Percentiles rank a stretch among this genome's conserved stretches.
These are phyloP conservation scores for Leptocoma aspasia DNA, from an alignment of 2,113 vertebrate species.

Conservation along the genomic window DNA sequence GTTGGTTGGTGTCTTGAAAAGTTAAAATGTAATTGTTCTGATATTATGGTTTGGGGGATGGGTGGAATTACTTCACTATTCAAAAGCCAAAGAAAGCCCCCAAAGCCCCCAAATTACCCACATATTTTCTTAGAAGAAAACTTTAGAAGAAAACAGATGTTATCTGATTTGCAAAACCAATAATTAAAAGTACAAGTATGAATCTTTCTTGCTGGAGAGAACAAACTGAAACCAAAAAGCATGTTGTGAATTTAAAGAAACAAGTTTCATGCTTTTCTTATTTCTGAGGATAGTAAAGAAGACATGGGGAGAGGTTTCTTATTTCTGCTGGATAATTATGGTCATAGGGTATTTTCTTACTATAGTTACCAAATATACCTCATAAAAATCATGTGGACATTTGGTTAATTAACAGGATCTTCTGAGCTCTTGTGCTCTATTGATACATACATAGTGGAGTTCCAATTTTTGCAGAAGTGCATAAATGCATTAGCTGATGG, in stretches of 20 bases:
- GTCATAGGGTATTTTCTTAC: not conserved
- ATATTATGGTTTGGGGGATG: not conserved
- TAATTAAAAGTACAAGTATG: not conserved
- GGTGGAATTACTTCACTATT: not conserved
- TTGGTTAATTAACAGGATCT: not conserved
- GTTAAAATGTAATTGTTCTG: not conserved
- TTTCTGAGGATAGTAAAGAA: not conserved
- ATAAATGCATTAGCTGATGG: not conserved
- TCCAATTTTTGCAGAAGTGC: not conserved
- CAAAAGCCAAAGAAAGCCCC: not conserved
- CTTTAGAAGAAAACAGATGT: not conserved
- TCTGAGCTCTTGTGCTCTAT: not conserved
- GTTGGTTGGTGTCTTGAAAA: not conserved
- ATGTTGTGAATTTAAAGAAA: not conserved
- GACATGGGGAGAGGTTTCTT: not conserved
- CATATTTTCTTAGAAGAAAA: not conserved
- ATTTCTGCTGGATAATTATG: not conserved
- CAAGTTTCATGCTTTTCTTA: not conserved
- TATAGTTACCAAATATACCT: not conserved
- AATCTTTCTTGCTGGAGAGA: not conserved
- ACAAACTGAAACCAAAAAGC: not conserved
- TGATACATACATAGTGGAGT: not conserved
- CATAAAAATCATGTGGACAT: not conserved
- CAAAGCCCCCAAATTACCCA: rapidly evolving
- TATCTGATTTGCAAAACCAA: not conserved